Percentiles rank a stretch among this genome's conserved stretches.
Conservation (phyloP, 2,113 vertebrate genomes). For the Semnornis frantzii region DNA sequence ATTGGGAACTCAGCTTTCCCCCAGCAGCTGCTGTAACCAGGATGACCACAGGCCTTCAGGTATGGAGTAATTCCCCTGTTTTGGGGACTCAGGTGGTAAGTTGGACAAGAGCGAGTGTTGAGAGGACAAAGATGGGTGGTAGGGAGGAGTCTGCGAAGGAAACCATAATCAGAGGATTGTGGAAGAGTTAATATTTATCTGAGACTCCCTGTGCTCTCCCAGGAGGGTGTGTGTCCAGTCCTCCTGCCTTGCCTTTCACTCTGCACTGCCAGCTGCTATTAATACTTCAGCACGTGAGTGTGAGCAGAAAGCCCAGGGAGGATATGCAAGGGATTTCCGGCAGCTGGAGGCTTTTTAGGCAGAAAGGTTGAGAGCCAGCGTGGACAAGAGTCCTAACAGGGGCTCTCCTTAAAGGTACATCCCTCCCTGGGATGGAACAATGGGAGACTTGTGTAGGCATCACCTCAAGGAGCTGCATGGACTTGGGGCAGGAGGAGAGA, state of each 20-base stretch:
- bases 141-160: background rate
- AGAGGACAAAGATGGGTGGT: background rate
- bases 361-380: background rate
- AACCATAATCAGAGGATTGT: background rate
- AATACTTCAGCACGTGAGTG: background rate
- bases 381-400: background rate
- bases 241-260: background rate
- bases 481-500: background rate
- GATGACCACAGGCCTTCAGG: background rate
- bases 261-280: background rate
- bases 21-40: background rate
- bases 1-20: background rate
- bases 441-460: background rate
- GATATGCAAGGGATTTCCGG: background rate
- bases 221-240: background rate
- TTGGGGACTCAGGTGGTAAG: background rate
- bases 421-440: accelerated
- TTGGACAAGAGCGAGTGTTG: background rate
- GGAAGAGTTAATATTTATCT: background rate
- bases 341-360: background rate
- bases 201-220: background rate
- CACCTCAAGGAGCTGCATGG: background rate
- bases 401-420: background rate
- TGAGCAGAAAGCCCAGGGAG: background rate
- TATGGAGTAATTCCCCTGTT: background rate